phyloP scores from a whole-genome alignment of 1,140 invertebrate species.

The Diplogasteroides magnus region DNA sequence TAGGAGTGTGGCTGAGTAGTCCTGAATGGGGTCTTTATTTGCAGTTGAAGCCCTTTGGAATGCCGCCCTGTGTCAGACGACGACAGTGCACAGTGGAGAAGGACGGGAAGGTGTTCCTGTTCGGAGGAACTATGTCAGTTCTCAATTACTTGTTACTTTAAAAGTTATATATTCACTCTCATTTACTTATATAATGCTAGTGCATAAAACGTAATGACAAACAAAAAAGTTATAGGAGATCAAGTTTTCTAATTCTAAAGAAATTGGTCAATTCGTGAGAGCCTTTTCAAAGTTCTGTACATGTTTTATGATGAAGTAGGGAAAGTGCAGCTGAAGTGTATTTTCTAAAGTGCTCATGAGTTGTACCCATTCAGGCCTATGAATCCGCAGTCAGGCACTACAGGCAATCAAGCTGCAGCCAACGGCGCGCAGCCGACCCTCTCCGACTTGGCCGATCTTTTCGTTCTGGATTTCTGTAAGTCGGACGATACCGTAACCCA shows the following conservation, averaged over 20 bases:
- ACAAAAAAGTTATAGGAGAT: no score
- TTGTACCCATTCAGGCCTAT: not conserved
- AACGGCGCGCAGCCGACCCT: slow-evolving; percentile 1
- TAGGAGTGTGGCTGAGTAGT: no score
- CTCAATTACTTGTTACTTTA: not conserved
- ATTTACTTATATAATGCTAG: no score
- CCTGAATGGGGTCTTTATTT: not conserved
- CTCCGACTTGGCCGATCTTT: slow-evolving; percentile 23
- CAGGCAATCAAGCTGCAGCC: not conserved
- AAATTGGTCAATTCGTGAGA: not conserved
- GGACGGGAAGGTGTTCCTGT: slow-evolving; percentile 70
- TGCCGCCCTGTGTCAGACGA: slow-evolving; percentile 65
- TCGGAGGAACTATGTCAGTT: slow-evolving; percentile 72
- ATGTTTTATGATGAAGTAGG: not conserved
- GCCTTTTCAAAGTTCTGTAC: not conserved
- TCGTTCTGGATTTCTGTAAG: slow-evolving; percentile 29
- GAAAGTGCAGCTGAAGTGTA: not conserved
- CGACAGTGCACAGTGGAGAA: slow-evolving; percentile 73
- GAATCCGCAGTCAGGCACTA: not conserved
- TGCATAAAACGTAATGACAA: no score
- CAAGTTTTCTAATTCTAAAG: not conserved
- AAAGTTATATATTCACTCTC: not conserved
- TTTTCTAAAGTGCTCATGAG: not conserved
- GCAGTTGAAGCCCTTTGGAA: not conserved
- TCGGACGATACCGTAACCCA: no score